A percentile compares a stretch with the other conserved stretches of the same genome.
Conservation (phyloP, 1,140 invertebrate genomes). For the Drosophila funebris region DNA sequence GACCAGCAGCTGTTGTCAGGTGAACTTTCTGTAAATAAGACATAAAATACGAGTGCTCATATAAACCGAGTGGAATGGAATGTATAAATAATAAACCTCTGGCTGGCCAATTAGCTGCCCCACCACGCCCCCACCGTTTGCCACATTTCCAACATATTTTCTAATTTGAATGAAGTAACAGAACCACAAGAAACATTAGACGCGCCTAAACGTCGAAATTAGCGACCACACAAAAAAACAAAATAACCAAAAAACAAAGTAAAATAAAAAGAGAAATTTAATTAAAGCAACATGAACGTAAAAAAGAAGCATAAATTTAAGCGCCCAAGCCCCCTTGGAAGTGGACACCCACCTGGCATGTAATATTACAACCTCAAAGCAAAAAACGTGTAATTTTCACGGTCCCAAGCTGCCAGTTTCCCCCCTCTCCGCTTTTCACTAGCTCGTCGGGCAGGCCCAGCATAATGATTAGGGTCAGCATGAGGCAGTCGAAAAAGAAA, state of each 20-base stretch:
- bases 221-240: constrained; percentile 49
- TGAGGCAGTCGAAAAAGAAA: constrained; percentile 37
- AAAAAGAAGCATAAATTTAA: constrained; percentile 71
- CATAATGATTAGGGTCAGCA: constrained; percentile 77
- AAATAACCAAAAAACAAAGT: constrained; percentile 44
- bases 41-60: constrained; percentile 23
- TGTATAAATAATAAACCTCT: constrained; percentile 72
- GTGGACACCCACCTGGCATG: constrained; percentile 60
- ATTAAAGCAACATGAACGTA: constrained; percentile 68
- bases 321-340: constrained; percentile 28
- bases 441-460: constrained; percentile 55
- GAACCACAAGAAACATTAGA: constrained; percentile 68
- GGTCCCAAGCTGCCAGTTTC: constrained; percentile 63
- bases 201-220: constrained; percentile 75
- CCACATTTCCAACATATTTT: constrained; percentile 63
- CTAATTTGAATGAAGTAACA: constrained; percentile 72
- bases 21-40: constrained; percentile 38
- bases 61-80: not conserved
- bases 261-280: constrained; percentile 70
- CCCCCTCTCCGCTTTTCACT: constrained; percentile 49
- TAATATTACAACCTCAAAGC: constrained; percentile 58
- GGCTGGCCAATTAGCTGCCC: constrained; percentile 58
- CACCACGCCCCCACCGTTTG: not conserved
- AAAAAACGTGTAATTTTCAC: constrained; percentile 75
- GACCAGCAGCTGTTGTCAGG: constrained; percentile 37